These are phyloP conservation scores for Hanleya hanleyi DNA, from an alignment of 2,888 invertebrate species.

Conservation along the genomic window DNA sequence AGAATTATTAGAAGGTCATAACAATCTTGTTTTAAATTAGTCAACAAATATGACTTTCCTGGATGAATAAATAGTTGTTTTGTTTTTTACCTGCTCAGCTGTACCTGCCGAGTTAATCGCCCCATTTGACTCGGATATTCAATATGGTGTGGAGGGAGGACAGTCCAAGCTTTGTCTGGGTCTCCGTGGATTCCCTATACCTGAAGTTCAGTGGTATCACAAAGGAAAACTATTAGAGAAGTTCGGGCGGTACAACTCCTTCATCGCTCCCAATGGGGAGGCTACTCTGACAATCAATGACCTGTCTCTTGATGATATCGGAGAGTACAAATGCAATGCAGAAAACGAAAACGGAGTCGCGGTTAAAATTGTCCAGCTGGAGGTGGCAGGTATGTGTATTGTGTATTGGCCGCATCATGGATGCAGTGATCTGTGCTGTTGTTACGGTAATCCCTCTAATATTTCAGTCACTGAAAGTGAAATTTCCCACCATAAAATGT, in stretches of 20 bases:
- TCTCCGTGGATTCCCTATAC: conserved; percentile 97
- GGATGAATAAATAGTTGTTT: background rate
- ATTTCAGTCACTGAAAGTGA: too few species aligned
- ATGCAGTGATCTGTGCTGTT: too few species aligned
- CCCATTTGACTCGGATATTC: conserved; percentile 84
- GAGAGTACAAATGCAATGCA: conserved; percentile 95
- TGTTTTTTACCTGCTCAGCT: conserved; percentile 12
- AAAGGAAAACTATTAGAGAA: conserved; percentile 79
- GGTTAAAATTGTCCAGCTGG: conserved; percentile 87
- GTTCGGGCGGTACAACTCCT: conserved; percentile 89
- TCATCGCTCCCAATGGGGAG: conserved; percentile 84
- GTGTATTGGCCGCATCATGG: too few species aligned
- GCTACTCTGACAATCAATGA: conserved; percentile 71
- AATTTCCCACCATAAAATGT: too few species aligned
- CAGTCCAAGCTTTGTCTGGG: conserved; percentile 93
- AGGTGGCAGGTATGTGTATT: conserved; percentile 80
- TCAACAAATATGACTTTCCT: too few species aligned
- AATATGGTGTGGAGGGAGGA: conserved; percentile 94
- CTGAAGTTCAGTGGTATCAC: conserved; percentile 91
- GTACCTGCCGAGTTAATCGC: conserved; percentile 49
- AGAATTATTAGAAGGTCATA: too few species aligned
- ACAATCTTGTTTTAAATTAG: too few species aligned
- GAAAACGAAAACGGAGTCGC: conserved; percentile 96
- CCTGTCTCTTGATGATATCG: conserved; percentile 84
- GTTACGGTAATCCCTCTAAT: too few species aligned